Evolutionary conservation across 2,888 invertebrate genomes (phyloP).

Genomic region (Orthosia cruda): DNA sequence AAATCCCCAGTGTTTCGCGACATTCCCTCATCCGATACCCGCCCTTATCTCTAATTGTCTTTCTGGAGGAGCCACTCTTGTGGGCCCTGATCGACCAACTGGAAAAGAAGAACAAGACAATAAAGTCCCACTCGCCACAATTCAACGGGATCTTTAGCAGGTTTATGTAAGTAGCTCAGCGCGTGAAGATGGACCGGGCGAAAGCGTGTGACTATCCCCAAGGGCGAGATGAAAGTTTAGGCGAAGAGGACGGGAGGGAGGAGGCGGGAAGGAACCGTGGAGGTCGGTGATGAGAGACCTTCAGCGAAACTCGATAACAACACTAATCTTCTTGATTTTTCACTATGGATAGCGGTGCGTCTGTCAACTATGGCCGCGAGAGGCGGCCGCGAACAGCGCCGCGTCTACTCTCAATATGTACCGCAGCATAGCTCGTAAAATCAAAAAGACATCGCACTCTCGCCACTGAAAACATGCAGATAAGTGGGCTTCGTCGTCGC

Average conservation of each 20-base stretch:
- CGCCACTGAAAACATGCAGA: conserved; percentile 88
- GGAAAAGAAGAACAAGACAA: conserved; percentile 92
- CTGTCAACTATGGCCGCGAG: conserved; percentile 74
- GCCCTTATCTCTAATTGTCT: conserved; percentile 91
- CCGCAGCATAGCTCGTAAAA: conserved; percentile 86
- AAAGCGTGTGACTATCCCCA: conserved; percentile 89
- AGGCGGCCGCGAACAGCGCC: conserved; percentile 74
- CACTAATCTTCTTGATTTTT: conserved; percentile 87
- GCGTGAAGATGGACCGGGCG: conserved; percentile 90
- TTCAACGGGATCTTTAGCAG: conserved; percentile 82
- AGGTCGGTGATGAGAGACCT: conserved; percentile 89
- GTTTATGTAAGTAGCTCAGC: conserved; percentile 89
- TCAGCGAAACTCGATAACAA: conserved; percentile 89
- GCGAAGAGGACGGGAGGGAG: conserved; percentile 71
- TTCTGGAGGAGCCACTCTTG: conserved; percentile 92
- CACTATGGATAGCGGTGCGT: conserved; percentile 89
- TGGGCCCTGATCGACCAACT: conserved; percentile 92
- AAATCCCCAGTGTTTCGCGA: conserved; percentile 91
- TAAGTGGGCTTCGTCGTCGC: conserved; percentile 81
- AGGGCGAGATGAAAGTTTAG: conserved; percentile 82
- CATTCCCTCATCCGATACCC: conserved; percentile 90
- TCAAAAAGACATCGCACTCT: conserved; percentile 91
- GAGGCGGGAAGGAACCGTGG: conserved; percentile 68
- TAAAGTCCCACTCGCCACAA: conserved; percentile 91
- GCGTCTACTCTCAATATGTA: conserved; percentile 75